A percentile compares a stretch with the other conserved stretches of the same genome.
Conservation (phyloP, 2,888 invertebrate genomes). For the Nomada fucata region DNA sequence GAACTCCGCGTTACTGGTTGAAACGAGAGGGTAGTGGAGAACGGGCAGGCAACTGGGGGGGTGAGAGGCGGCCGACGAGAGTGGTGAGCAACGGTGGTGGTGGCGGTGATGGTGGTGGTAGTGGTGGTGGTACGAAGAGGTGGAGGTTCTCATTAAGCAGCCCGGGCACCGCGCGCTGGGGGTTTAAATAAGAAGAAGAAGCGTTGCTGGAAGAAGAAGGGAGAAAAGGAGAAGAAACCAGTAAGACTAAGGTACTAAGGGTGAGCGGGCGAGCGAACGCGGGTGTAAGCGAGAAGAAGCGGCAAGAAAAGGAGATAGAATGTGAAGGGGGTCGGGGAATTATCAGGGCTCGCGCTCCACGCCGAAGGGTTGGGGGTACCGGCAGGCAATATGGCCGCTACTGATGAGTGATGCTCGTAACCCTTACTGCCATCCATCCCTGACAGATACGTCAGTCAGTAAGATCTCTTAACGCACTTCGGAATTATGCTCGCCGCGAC, state of each 20-base stretch:
- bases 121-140: conserved; percentile 75
- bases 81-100: conserved; percentile 47
- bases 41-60: conserved; percentile 54
- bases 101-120: conserved; percentile 58
- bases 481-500: conserved; percentile 75
- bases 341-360: conserved; percentile 81
- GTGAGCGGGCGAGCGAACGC: conserved; percentile 55
- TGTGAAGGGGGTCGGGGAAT: conserved; percentile 78
- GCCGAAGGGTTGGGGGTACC: conserved; percentile 72
- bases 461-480: conserved; percentile 75
- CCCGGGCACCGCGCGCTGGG: conserved; percentile 81
- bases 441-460: conserved; percentile 75
- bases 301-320: conserved; percentile 60
- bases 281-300: conserved; percentile 47
- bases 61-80: conserved; percentile 42
- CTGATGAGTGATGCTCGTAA: conserved; percentile 84
- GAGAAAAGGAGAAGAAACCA: conserved; percentile 77
- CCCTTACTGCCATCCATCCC: conserved; percentile 79
- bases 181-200: conserved; percentile 81
- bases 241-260: conserved; percentile 78
- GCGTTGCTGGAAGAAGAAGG: conserved; percentile 76
- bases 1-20: conserved; percentile 71
- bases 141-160: conserved; percentile 84
- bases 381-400: conserved; percentile 83
- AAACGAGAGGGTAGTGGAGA: conserved; percentile 63